These are phyloP conservation scores for Pipistrellus nathusii DNA, from an alignment of 2,797 vertebrate species.

Conservation along the genomic window DNA sequence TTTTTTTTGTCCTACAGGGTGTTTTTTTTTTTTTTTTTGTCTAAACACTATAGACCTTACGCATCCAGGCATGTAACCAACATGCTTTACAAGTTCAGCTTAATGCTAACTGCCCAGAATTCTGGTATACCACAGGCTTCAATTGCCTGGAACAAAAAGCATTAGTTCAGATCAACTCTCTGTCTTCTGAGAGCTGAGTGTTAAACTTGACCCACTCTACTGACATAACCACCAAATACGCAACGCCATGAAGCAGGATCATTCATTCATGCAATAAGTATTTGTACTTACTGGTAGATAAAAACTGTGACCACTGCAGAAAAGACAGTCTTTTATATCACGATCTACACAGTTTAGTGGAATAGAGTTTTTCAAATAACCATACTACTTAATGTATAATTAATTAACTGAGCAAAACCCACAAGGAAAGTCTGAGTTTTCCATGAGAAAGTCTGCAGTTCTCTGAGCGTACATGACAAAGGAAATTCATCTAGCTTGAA, in stretches of 20 bases:
- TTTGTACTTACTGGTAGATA: background rate
- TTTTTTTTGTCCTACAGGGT: background rate
- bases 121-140: background rate
- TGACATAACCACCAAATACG: background rate
- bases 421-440: conserved; percentile 5
- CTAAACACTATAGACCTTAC: background rate
- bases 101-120: background rate
- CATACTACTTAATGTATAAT: background rate
- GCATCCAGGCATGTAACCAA: background rate
- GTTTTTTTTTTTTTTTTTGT: background rate
- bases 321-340: background rate
- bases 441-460: background rate
- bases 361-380: conserved; percentile 26
- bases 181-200: background rate
- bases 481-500: background rate
- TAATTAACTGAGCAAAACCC: background rate
- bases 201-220: background rate
- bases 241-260: background rate
- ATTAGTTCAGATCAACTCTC: background rate
- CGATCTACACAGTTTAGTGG: background rate
- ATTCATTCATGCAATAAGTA: background rate
- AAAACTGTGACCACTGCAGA: background rate
- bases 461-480: background rate
- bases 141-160: background rate
- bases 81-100: background rate